A percentile compares a stretch with the other conserved stretches of the same genome.
These are phyloP conservation scores for Melieria picta DNA, from an alignment of 2,888 invertebrate species.

Conservation along the genomic window DNA sequence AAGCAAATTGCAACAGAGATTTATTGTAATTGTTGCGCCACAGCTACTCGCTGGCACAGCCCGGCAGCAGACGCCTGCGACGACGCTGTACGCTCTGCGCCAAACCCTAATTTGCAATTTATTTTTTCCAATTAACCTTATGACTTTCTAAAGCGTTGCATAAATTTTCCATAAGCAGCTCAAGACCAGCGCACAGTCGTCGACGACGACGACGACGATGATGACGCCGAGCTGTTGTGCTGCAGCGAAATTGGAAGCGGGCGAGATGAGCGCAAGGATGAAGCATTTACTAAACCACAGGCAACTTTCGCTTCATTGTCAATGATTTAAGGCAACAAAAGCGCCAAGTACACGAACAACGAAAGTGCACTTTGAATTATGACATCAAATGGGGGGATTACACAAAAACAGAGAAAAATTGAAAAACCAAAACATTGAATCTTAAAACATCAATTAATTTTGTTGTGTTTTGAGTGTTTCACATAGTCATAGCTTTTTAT, in stretches of 20 bases:
- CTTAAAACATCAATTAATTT: too few species aligned
- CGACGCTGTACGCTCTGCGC: not conserved
- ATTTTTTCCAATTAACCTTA: constrained; percentile 60
- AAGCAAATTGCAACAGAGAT: constrained; percentile 58
- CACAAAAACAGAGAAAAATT: not conserved
- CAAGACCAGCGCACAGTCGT: constrained; percentile 4
- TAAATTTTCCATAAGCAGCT: constrained; percentile 50
- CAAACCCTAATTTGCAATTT: constrained; percentile 55
- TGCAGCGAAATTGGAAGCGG: not conserved
- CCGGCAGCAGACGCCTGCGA: not conserved
- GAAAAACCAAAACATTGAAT: not conserved
- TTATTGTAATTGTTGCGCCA: constrained; percentile 54
- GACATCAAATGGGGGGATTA: too few species aligned
- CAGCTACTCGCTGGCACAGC: not conserved
- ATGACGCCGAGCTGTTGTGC: too few species aligned
- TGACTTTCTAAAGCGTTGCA: constrained; percentile 58
- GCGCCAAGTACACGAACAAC: not conserved
- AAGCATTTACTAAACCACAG: not conserved
- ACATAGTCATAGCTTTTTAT: too few species aligned
- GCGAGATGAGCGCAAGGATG: not conserved
- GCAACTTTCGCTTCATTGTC: not conserved
- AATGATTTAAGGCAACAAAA: not conserved
- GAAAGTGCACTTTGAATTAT: too few species aligned
- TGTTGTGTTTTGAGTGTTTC: too few species aligned
- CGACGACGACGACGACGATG: not conserved